phyloP scores from a whole-genome alignment of 2,797 vertebrate species.

The Bradypus variegatus region DNA sequence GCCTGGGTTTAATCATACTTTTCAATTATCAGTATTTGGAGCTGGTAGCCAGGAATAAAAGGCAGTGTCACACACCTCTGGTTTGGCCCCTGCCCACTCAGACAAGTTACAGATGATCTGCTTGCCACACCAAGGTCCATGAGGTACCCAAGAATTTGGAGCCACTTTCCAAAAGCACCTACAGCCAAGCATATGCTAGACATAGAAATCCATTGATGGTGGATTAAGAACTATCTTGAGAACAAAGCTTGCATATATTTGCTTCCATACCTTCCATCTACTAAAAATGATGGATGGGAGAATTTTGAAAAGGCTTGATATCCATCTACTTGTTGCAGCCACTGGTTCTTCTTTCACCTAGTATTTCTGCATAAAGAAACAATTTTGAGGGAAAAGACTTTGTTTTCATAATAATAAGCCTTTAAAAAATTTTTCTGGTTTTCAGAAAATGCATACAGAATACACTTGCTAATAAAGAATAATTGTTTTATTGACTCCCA shows the following conservation, averaged over 20 bases:
- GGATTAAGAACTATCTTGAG: neutral
- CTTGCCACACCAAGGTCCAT: neutral
- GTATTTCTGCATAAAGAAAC: constrained; percentile 19
- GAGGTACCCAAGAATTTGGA: neutral
- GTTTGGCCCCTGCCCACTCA: neutral
- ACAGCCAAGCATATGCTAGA: neutral
- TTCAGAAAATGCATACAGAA: constrained; percentile 11
- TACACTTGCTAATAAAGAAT: neutral
- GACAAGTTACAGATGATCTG: neutral
- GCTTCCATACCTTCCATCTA: neutral
- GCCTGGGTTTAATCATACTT: neutral
- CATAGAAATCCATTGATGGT: neutral
- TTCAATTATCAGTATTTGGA: neutral
- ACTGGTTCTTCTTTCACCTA: constrained; percentile 13
- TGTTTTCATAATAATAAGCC: neutral
- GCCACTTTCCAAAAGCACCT: neutral
- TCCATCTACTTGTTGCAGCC: neutral
- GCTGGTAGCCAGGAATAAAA: neutral
- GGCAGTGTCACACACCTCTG: neutral
- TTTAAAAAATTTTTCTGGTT: neutral
- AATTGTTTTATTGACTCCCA: neutral
- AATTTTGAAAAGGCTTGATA: constrained; percentile 1
- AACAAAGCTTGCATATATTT: neutral
- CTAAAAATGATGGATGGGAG: neutral
- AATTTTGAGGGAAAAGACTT: constrained; percentile 16